phyloP scores from a whole-genome alignment of 1,140 invertebrate species.

The Macrocentrus cingulum region DNA sequence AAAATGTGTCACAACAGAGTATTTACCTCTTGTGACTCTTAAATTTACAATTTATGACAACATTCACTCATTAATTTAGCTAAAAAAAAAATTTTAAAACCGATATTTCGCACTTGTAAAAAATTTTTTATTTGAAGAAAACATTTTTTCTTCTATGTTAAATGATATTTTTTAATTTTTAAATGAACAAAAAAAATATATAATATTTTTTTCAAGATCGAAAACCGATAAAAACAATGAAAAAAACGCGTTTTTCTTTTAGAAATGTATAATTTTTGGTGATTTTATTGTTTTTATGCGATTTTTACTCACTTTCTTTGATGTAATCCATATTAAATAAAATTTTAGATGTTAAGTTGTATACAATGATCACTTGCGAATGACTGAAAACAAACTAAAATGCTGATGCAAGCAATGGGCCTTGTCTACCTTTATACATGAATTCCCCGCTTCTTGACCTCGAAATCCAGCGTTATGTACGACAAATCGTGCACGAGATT shows the following conservation, averaged over 20 bases:
- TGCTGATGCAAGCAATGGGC: constrained; percentile 3
- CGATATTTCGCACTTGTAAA: no score
- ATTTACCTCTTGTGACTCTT: no score
- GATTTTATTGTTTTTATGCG: no score
- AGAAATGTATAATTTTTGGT: neutral
- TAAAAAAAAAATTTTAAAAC: no score
- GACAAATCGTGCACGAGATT: neutral
- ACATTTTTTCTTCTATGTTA: neutral
- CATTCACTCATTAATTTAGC: no score
- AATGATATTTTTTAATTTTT: neutral
- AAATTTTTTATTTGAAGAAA: no score
- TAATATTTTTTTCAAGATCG: no score
- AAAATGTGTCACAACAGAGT: no score
- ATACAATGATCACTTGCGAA: neutral
- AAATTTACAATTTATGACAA: no score
- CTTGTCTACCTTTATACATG: constrained; percentile 10
- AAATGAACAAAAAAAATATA: no score
- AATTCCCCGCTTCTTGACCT: constrained; percentile 10
- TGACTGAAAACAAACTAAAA: constrained; percentile 9
- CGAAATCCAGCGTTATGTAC: neutral
- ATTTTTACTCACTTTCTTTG: constrained; percentile 16
- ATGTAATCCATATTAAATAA: constrained; percentile 11
- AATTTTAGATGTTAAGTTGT: neutral
- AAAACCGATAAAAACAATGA: no score
- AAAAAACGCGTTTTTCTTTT: neutral